These are phyloP conservation scores for Pseudocheirus occidentalis DNA, from an alignment of 2,797 vertebrate genomes.

Conservation along the genomic window DNA sequence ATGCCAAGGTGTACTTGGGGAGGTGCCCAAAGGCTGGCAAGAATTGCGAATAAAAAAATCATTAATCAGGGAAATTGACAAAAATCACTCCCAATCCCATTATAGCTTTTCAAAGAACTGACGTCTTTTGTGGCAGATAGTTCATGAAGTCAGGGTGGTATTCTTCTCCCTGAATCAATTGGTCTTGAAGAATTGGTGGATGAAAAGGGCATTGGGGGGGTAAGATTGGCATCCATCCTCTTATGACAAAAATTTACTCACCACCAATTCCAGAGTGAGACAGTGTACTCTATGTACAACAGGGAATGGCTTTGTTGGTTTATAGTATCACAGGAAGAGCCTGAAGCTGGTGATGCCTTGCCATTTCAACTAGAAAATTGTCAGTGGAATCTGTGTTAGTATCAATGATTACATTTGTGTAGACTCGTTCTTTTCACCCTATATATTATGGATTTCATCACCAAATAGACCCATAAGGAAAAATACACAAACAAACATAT, in stretches of 20 bases:
- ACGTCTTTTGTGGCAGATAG: background rate
- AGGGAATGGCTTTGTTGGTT: background rate
- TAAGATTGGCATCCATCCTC: background rate
- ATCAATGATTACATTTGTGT: conserved; percentile 12
- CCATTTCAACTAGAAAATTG: background rate
- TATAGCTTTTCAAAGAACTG: background rate
- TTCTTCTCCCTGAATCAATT: background rate
- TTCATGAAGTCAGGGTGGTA: conserved; percentile 14
- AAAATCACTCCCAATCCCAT: conserved; percentile 2
- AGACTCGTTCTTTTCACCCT: conserved; percentile 6
- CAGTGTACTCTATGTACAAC: background rate
- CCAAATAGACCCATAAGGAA: background rate
- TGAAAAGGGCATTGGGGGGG: background rate
- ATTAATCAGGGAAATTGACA: background rate
- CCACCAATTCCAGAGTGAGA: background rate
- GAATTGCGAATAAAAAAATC: background rate
- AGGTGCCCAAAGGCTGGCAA: background rate
- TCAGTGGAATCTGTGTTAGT: background rate
- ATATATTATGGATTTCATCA: background rate
- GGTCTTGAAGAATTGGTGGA: background rate
- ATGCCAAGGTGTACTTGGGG: background rate
- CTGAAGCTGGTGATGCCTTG: background rate
- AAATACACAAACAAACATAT: background rate
- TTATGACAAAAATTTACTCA: background rate
- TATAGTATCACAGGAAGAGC: background rate